A percentile compares a stretch with the other conserved stretches of the same genome.
phyloP scores from a whole-genome alignment of 2,888 invertebrate genomes.

The Callinectes sapidus region DNA sequence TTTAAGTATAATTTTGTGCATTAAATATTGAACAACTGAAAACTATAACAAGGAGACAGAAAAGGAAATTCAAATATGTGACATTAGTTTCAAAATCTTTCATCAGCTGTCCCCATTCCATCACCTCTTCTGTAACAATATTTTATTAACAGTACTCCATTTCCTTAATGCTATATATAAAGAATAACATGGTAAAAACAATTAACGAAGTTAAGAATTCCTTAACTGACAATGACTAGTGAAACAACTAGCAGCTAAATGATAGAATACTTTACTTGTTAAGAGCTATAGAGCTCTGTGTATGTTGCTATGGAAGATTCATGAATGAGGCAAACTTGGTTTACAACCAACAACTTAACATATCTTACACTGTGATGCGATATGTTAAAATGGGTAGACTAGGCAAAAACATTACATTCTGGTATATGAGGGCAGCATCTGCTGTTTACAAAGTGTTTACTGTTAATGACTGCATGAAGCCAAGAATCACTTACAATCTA shows the following conservation, averaged over 20 bases:
- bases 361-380: not conserved
- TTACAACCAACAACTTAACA: slow-evolving; percentile 5
- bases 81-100: not conserved
- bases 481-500: not conserved
- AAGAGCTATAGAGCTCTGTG: slow-evolving; percentile 12
- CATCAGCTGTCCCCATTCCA: not conserved
- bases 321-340: slow-evolving; percentile 22
- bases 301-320: slow-evolving; percentile 28
- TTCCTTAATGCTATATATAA: not conserved
- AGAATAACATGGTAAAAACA: slow-evolving; percentile 9
- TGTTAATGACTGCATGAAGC: not conserved
- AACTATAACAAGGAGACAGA: not conserved
- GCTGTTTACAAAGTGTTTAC: not conserved
- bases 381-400: not conserved
- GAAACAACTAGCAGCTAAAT: slow-evolving; percentile 15
- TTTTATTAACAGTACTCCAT: not conserved
- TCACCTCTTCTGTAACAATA: not conserved
- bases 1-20: not conserved
- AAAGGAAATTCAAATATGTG: not conserved
- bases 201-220: not conserved
- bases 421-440: not conserved
- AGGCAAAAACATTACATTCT: slow-evolving; percentile 5
- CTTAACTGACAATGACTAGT: not conserved
- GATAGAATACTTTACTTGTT: not conserved
- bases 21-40: not conserved